Conservation (phyloP, 2,888 invertebrate genomes). For the Cheilosia pagana region DNA sequence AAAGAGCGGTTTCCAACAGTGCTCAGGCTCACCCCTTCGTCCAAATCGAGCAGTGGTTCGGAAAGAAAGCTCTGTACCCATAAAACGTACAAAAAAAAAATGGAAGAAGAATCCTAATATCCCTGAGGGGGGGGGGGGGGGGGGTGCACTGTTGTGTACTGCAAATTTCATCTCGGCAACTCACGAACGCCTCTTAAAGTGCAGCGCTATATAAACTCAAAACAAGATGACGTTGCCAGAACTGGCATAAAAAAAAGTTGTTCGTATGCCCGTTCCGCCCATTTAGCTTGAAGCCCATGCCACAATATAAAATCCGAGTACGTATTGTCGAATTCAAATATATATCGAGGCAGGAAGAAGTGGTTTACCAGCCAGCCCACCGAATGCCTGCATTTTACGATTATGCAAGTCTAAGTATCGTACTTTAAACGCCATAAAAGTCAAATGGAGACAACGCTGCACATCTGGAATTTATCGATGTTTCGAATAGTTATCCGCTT, state of each 20-base stretch:
- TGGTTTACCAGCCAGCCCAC: slow-evolving; percentile 30
- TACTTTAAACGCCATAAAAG: slow-evolving; percentile 67
- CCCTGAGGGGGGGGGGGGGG: background rate
- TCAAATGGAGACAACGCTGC: slow-evolving; percentile 69
- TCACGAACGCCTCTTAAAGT: slow-evolving; percentile 56
- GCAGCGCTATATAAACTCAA: slow-evolving; percentile 65
- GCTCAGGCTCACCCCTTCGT: background rate
- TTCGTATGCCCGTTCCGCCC: slow-evolving; percentile 3
- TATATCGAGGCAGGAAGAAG: slow-evolving; percentile 28
- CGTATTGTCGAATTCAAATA: slow-evolving; percentile 59
- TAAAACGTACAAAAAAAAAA: background rate
- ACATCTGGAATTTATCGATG: slow-evolving; percentile 72
- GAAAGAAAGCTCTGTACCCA: slow-evolving; percentile 33
- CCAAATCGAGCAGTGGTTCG: slow-evolving; percentile 45
- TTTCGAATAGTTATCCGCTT: slow-evolving; percentile 63
- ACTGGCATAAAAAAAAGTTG: slow-evolving; percentile 43
- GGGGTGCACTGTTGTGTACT: slow-evolving; percentile 39
- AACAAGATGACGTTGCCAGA: slow-evolving; percentile 69
- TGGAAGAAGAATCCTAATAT: slow-evolving; percentile 43
- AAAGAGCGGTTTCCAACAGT: slow-evolving; percentile 21
- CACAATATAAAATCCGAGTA: slow-evolving; percentile 50
- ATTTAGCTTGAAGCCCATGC: background rate
- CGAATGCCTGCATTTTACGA: slow-evolving; percentile 67
- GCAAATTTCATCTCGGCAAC: slow-evolving; percentile 63
- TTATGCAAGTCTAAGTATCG: slow-evolving; percentile 68